Percentiles rank a stretch among this genome's conserved stretches.
These are phyloP conservation scores for Polyodon spathula DNA, from an alignment of 2,113 vertebrate species.

Conservation along the genomic window DNA sequence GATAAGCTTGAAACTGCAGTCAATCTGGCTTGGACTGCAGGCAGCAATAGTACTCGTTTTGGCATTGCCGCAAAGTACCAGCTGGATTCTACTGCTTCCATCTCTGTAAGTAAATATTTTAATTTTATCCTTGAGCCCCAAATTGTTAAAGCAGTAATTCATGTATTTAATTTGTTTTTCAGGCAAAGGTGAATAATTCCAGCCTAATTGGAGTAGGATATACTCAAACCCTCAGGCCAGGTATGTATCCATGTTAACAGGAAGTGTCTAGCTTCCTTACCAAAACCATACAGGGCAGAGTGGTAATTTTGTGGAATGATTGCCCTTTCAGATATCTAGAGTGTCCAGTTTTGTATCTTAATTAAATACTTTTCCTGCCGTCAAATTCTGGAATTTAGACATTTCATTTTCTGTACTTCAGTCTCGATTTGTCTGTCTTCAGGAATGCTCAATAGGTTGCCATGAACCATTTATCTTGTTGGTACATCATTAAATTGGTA, in stretches of 20 bases:
- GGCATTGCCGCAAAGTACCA: constrained; percentile 92
- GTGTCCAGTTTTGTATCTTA: background rate
- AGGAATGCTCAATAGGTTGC: background rate
- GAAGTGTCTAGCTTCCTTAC: background rate
- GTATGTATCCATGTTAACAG: constrained; percentile 49
- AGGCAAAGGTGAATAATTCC: constrained; percentile 96
- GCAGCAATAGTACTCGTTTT: constrained; percentile 88
- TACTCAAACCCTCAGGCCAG: constrained; percentile 87
- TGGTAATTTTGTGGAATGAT: background rate
- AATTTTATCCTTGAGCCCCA: background rate
- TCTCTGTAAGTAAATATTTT: constrained; percentile 69
- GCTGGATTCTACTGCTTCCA: constrained; percentile 80
- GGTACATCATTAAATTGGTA: background rate
- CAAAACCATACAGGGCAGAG: background rate
- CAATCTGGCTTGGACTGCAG: constrained; percentile 89
- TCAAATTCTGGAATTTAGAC: background rate
- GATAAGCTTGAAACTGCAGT: constrained; percentile 85
- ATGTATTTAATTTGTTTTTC: constrained; percentile 20
- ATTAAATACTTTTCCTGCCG: background rate
- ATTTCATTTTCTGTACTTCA: background rate
- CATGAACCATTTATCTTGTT: background rate
- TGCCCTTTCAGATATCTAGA: background rate
- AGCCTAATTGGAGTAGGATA: constrained; percentile 94
- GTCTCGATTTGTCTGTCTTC: background rate
- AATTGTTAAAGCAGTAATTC: background rate